phyloP scores from a whole-genome alignment of 23 tunicate genomes.

The Diplosoma virens region DNA sequence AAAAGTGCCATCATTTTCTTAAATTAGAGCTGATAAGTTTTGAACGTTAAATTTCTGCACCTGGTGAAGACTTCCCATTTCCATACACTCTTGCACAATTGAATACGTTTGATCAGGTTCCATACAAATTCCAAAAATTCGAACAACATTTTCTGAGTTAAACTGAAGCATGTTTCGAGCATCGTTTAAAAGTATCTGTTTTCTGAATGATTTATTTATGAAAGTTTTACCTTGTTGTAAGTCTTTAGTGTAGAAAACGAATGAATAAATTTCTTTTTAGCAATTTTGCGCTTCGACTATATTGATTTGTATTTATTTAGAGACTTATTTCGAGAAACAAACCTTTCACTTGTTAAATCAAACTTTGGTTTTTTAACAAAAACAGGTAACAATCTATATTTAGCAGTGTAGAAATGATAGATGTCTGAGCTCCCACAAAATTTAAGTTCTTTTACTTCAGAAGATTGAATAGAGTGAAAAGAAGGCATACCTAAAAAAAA shows the following conservation, averaged over 20 bases:
- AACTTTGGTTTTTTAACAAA: conserved; percentile 49
- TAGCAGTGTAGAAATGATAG: conserved; percentile 53
- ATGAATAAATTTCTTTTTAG: too few relatives aligned
- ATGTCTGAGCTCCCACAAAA: neutral
- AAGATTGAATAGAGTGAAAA: conserved; percentile 31
- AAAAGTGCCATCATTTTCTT: too few relatives aligned
- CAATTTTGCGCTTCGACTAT: too few relatives aligned
- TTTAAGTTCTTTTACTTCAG: conserved; percentile 42
- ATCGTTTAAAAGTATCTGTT: conserved; percentile 54
- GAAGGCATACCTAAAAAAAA: conserved; percentile 58
- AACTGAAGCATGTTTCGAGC: conserved; percentile 67
- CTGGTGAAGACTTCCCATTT: conserved; percentile 43
- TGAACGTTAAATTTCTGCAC: too few relatives aligned
- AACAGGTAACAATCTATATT: conserved; percentile 53
- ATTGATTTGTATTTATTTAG: too few relatives aligned
- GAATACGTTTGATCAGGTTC: conserved; percentile 38
- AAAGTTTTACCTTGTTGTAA: too few relatives aligned
- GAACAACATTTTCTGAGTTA: conserved; percentile 68
- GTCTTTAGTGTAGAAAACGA: too few relatives aligned
- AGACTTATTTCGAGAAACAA: too few relatives aligned
- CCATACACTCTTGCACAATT: conserved; percentile 55
- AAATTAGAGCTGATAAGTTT: too few relatives aligned
- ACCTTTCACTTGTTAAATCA: conserved; percentile 39
- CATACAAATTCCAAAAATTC: conserved; percentile 60
- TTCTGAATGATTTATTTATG: conserved; percentile 4